phyloP scores from a whole-genome alignment of 2,113 vertebrate genomes.

The Forbesichthys papilliferus region DNA sequence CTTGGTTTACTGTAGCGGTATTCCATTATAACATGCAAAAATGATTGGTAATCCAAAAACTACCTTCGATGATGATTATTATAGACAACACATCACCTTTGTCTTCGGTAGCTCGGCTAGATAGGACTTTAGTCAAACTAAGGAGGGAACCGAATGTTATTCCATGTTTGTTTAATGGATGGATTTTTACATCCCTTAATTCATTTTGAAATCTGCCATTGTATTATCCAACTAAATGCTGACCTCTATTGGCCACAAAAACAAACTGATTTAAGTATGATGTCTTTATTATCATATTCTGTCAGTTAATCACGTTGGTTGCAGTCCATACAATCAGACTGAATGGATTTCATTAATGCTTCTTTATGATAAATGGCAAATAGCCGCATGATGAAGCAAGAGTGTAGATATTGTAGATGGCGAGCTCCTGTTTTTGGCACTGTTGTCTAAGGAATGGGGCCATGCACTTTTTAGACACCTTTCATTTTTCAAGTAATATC shows the following conservation, averaged over 20 bases:
- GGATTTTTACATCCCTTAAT: constrained; percentile 17
- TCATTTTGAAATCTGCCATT: not conserved
- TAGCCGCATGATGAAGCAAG: not conserved
- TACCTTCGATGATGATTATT: constrained; percentile 7
- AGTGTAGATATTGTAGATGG: constrained; percentile 5
- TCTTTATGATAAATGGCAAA: constrained; percentile 11
- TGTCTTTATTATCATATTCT: constrained; percentile 7
- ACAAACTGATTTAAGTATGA: constrained; percentile 25
- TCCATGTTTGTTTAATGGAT: constrained; percentile 3
- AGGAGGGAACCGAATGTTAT: not conserved
- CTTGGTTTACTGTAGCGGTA: constrained; percentile 54
- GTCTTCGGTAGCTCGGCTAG: not conserved
- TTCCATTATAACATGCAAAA: constrained; percentile 73
- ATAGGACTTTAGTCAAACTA: no score
- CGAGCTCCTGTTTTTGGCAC: constrained; percentile 59
- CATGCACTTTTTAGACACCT: constrained; percentile 43
- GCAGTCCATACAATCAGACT: constrained; percentile 15
- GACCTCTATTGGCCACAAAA: constrained; percentile 64
- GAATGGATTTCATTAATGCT: not conserved
- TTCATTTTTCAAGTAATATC: constrained; percentile 23
- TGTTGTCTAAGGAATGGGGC: constrained; percentile 35
- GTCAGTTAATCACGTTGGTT: constrained; percentile 5
- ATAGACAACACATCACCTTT: constrained; percentile 9
- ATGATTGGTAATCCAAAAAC: constrained; percentile 37
- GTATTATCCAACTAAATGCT: constrained; percentile 30